Conservation (phyloP, 2,888 invertebrate species). For the Caenorhabditis drosophilae region DNA sequence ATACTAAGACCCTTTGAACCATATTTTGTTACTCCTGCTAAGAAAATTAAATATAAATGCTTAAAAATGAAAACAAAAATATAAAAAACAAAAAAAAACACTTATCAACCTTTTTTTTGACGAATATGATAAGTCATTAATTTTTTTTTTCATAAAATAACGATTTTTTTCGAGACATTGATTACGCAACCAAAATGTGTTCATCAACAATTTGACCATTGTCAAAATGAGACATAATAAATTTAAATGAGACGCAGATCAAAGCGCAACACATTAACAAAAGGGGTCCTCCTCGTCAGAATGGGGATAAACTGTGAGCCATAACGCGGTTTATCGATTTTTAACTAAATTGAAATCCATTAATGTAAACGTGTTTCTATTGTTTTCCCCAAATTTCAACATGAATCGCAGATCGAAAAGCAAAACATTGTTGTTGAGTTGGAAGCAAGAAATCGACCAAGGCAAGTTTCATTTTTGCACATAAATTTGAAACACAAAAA, state of each 20-base stretch:
- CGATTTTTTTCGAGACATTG: too few species aligned
- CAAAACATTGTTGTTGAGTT: conserved; percentile 6
- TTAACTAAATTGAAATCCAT: background rate
- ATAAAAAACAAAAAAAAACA: too few species aligned
- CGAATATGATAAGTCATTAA: too few species aligned
- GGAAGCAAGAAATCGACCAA: conserved; percentile 5
- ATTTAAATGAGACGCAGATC: too few species aligned
- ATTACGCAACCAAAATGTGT: too few species aligned
- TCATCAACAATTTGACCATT: too few species aligned
- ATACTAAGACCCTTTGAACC: conserved; percentile 17
- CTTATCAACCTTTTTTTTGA: too few species aligned
- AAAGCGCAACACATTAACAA: too few species aligned
- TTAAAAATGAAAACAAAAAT: background rate
- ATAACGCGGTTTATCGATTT: background rate
- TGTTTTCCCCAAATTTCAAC: background rate
- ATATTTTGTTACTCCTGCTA: conserved; percentile 2
- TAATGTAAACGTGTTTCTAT: background rate
- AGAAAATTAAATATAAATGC: background rate
- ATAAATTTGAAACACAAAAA: background rate
- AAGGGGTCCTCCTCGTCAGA: too few species aligned
- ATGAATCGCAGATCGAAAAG: background rate
- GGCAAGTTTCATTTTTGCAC: background rate
- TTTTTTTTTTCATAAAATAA: too few species aligned
- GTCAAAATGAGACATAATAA: too few species aligned
- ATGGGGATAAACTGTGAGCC: too few species aligned